Base-by-base conservation (phyloP, 92 coral and sea anemone species). In the Blastomussa wellsi region DNA sequence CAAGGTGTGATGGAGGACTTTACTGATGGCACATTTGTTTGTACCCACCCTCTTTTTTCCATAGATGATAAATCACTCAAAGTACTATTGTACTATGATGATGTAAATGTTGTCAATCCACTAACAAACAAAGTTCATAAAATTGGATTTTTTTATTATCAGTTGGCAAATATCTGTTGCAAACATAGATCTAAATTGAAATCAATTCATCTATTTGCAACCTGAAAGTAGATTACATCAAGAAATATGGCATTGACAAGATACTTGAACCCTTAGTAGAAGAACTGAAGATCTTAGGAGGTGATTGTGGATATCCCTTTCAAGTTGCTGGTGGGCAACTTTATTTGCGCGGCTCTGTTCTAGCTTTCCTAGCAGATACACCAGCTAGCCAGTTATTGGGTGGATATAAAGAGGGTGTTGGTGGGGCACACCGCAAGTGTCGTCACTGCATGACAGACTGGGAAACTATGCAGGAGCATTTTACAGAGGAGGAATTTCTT, bases 351-450 rank as follows among this genome's bases (percentile, higher is more conserved):
- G 86, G 89, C 4, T 70, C 84, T 42, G 17, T 80, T 1, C 39
- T 90, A 4, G 90, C 88, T 20, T 42, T 71, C 24, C n/a, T 90
- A 1, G 92, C 90, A 1, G 92, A 90, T 33, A 90, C 93, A 0
- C 90, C 90, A 14, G 93, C 93, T 2, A 86, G 90, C 11, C 82
- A 86, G 16, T 68, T 76, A 3, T 17, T 71, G 3, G 93, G 93
- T n/a, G 87, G 93, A 0, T 90, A 68, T 48, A 86, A 90, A 48
- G 93, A 90, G 49, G 62, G 85, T 4, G 90, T 90, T n/a, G 93
- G 93, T 41, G 82, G 79, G 28, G 86, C 93, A 17, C 11, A 72
- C 31, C 31, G 82, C 14, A 90, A 90, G 60, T 86, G 93, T 39
- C 79, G 88, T 1, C 88, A 90, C 39, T 90, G 93, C 32, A 87